Percentiles rank a stretch among this genome's conserved stretches.
Conservation (phyloP, 2,113 vertebrate species). For the Oreochromis tanganicae region DNA sequence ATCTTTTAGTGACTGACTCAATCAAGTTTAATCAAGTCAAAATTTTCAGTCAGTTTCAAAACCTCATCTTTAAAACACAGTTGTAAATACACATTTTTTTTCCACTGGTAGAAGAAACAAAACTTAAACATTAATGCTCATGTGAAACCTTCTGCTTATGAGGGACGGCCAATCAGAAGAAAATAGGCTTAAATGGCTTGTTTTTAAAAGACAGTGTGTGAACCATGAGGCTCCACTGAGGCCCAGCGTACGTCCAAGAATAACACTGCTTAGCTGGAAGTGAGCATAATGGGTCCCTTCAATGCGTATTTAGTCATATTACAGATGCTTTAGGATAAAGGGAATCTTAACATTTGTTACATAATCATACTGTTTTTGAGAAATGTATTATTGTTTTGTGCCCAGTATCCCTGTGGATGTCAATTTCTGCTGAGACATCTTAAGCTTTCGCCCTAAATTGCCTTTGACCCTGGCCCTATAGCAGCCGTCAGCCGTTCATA, state of each 20-base stretch:
- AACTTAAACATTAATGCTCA: not conserved
- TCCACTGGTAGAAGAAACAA: accelerated
- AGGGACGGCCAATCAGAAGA: not conserved
- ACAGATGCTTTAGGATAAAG: not conserved
- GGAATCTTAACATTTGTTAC: not conserved
- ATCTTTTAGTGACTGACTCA: accelerated
- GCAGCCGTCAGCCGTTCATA: slow-evolving; percentile 37
- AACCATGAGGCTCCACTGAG: accelerated
- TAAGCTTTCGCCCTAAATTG: slow-evolving; percentile 21
- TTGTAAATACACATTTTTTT: not conserved
- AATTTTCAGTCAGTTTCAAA: not conserved
- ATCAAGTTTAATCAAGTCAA: not conserved
- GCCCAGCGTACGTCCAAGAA: not conserved
- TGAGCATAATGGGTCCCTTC: not conserved
- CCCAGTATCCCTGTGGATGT: accelerated
- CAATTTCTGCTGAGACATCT: not conserved
- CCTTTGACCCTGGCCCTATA: slow-evolving; percentile 42
- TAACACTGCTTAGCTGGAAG: not conserved
- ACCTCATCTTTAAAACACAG: accelerated
- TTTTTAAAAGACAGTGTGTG: not conserved
- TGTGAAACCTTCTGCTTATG: not conserved
- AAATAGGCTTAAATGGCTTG: not conserved
- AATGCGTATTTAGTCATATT: not conserved
- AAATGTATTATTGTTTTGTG: not conserved
- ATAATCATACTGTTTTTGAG: not conserved